These are phyloP conservation scores for Takifugu bimaculatus DNA, from an alignment of 2,113 vertebrate genomes.

Conservation along the genomic window DNA sequence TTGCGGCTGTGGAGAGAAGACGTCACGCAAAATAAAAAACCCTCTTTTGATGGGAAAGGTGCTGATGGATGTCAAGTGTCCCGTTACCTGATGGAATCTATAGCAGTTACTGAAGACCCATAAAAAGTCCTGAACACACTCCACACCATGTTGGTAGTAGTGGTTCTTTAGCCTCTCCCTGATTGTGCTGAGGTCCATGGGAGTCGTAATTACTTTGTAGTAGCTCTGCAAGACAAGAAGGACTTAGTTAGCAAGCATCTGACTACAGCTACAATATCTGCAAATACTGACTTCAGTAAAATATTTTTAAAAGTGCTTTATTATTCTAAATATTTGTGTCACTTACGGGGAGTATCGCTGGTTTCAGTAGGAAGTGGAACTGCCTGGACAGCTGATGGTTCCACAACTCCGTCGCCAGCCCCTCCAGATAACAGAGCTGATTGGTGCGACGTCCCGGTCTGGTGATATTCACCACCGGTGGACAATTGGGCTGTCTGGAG, in stretches of 20 bases:
- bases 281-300: neutral
- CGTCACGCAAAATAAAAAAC: neutral
- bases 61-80: neutral
- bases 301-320: neutral
- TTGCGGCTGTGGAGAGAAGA: conserved; percentile 76
- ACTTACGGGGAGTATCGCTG: neutral
- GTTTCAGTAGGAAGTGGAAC: neutral
- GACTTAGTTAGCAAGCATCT: neutral
- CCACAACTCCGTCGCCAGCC: neutral
- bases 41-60: too few relatives aligned
- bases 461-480: neutral
- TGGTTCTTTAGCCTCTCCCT: conserved; percentile 87
- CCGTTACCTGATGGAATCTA: conserved; percentile 85
- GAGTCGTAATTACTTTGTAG: too few relatives aligned
- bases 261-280: neutral
- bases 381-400: neutral
- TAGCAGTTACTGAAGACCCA: conserved; percentile 94
- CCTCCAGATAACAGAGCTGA: neutral
- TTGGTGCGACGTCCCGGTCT: neutral
- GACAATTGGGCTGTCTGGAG: neutral
- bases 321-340: neutral
- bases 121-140: conserved; percentile 89
- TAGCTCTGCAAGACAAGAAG: conserved; percentile 60
- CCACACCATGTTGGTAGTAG: conserved; percentile 83
- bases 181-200: conserved; percentile 91